Base-by-base conservation (phyloP, 1,140 invertebrate species). In the Formica selysi region DNA sequence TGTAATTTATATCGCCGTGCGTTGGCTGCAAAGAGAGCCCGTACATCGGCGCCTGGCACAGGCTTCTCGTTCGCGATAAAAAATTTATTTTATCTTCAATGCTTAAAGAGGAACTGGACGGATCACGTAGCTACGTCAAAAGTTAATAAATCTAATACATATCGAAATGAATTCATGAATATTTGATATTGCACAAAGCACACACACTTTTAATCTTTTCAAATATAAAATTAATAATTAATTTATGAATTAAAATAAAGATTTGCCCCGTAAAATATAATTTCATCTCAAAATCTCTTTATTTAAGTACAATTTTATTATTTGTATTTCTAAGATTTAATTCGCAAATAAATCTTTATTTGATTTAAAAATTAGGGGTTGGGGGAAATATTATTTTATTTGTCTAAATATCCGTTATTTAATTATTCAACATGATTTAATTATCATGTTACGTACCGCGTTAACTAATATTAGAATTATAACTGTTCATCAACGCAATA, bases 1-100 rank as follows among this genome's bases (percentile, higher is more conserved):
- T 91, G 91, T 91, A 91, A 91, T 89, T 89, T 68, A 91, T 90
- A 84, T 87, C 84, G 48, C 64, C 16, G 16, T 51, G 3, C 59
- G 85, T 73, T 36, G 86, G 64, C 61, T 73, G 76, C 86, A 41
- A 68, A 64, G 68, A 64, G 68, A 71, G 13, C 64, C 62, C 67
- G 51, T 54, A 32, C 54, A 70, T 70, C 59, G 62, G 59, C 78
- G 38, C 38, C 29, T n/a, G 68, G 5, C 57, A 3, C 57, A 7
- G 16, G 29, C 68, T 54, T 57, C n/a, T 22, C n/a, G 29, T 36
- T 41, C n/a, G 4, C 38, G 48, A 51, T 16, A 64, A 11, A n/a
- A 41, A 22, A 22, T 11, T 22, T 22, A n/a, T 11, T 44, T 41
- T 67, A 36, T 19, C 26, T 29, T 32, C 6, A 2, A 62, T 29